Conservation (phyloP, 2,113 vertebrate species). For the Stegostoma tigrinum region DNA sequence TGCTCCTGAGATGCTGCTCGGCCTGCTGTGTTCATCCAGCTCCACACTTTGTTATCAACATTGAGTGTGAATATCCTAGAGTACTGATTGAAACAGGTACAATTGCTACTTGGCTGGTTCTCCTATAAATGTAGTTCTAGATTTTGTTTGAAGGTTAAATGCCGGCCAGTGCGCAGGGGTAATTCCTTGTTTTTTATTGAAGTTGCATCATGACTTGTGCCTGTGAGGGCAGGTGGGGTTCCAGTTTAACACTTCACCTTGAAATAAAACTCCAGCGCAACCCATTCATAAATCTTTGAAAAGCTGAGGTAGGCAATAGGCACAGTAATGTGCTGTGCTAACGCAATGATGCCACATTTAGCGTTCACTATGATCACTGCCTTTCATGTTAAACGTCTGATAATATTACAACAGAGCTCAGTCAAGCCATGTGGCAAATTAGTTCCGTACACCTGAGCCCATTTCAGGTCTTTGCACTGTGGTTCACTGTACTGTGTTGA, state of each 20-base stretch:
- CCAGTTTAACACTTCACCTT: not conserved
- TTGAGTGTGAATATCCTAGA: no score
- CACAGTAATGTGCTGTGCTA: not conserved
- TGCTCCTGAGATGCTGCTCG: no score
- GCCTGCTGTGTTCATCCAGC: no score
- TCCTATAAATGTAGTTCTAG: not conserved
- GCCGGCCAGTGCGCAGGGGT: not conserved
- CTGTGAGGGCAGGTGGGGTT: not conserved
- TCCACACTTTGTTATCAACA: no score
- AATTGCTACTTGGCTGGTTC: no score
- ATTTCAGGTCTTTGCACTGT: not conserved
- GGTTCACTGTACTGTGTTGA: not conserved
- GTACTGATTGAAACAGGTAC: no score
- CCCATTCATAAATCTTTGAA: not conserved
- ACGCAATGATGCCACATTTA: not conserved
- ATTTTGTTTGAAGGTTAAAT: not conserved
- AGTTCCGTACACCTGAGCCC: not conserved
- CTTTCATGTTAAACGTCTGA: not conserved
- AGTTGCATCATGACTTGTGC: not conserved
- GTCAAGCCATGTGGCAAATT: not conserved
- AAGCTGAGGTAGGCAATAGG: not conserved
- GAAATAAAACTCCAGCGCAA: not conserved
- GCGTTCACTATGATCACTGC: not conserved
- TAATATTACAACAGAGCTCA: not conserved
- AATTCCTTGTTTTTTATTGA: not conserved